Base-by-base conservation (phyloP, 2,888 invertebrate species). In the Alcis repandata region DNA sequence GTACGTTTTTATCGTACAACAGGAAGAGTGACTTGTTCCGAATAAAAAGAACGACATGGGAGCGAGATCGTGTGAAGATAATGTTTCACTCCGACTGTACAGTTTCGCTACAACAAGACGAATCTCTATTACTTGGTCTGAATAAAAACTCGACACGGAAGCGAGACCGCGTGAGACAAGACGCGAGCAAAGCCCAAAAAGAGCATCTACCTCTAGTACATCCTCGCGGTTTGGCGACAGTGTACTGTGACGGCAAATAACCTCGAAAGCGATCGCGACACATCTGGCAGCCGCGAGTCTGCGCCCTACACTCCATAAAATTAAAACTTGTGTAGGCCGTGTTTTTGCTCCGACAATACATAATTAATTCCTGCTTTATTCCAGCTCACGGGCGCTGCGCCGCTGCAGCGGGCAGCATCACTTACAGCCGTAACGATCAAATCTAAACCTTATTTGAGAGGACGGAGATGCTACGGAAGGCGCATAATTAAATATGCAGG, bases 281-380 rank as follows among this genome's bases (percentile, higher is more conserved):
- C 45, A 36, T 11, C 51, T 51, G 51, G 51, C 20, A 36, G 36
- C 36, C 20, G 19, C n/a, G 19, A 41, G 45, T 19, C 32, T 33
- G 10, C 13, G n/a, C 51, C 51, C 20, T 19, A 63, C 61, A 63
- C 63, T 67, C 60, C 59, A 45, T 58, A 20, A 57, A 53, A 54
- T 67, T 64, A 57, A 62, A 67, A 69, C 64, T 60, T 65, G 46
- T 63, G 52, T 43, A 58, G 63, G 67, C 67, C 58, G 62, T 67
- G 61, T 51, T 68, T 68, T 61, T 40, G 52, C 63, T 57, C 38
- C 58, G 54, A 67, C 65, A 66, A 71, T 71, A 68, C 67, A 69
- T 69, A 62, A 71, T 71, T 69, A 69, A 69, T 69, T 71, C 61
- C 57, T 66, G 65, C 61, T 67, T 69, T 71, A 71, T 69, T 71